phyloP scores from a whole-genome alignment of 2,113 vertebrate species.

The Podarcis muralis region DNA sequence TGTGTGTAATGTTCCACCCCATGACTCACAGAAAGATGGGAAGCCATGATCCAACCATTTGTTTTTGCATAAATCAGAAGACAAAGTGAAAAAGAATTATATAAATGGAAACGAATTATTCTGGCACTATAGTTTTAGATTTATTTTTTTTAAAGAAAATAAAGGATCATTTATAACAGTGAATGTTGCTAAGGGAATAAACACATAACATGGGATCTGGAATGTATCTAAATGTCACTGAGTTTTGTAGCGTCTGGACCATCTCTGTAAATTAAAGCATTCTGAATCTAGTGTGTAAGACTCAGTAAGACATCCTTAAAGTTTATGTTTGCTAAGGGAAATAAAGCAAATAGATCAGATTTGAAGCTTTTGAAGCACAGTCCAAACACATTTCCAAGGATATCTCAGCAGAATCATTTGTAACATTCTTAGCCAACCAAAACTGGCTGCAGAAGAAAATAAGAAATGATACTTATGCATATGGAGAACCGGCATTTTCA shows the following conservation, averaged over 20 bases:
- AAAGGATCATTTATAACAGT: background rate
- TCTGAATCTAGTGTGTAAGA: conserved; percentile 17
- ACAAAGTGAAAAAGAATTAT: background rate
- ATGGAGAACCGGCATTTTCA: background rate
- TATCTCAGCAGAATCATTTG: background rate
- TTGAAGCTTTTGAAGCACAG: background rate
- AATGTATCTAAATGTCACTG: background rate
- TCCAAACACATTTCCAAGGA: background rate
- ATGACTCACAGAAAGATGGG: conserved; percentile 1
- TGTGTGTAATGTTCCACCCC: background rate
- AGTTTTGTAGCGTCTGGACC: background rate
- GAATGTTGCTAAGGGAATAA: conserved; percentile 20
- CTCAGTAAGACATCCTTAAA: background rate
- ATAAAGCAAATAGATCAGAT: background rate
- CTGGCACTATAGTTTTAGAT: background rate
- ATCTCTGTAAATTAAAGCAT: background rate
- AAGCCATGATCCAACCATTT: background rate
- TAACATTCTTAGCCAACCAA: background rate
- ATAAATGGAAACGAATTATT: background rate
- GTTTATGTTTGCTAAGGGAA: background rate
- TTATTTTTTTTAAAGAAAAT: background rate
- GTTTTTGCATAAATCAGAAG: background rate
- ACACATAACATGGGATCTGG: background rate
- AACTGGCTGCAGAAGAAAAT: background rate
- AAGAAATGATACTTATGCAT: rapidly evolving